Percentiles rank a stretch among this genome's conserved stretches.
These are phyloP conservation scores for Telmatochromis sp. DNA, from an alignment of 2,113 vertebrate genomes.

Conservation along the genomic window DNA sequence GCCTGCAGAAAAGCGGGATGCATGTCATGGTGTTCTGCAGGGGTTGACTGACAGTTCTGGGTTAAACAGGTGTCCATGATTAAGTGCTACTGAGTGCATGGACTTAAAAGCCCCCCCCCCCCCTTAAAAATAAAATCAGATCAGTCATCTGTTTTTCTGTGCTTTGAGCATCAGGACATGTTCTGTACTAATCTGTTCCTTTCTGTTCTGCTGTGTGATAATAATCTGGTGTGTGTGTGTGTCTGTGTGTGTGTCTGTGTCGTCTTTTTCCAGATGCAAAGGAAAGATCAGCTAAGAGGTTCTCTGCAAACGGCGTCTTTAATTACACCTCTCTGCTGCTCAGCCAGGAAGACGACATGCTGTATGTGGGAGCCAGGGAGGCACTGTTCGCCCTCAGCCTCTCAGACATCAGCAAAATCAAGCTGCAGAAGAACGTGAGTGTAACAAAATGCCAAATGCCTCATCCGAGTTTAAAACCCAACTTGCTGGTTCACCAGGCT, in stretches of 20 bases:
- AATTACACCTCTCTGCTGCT: slow-evolving; percentile 89
- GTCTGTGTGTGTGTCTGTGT: not conserved
- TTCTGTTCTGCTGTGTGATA: not conserved
- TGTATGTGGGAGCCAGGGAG: slow-evolving; percentile 87
- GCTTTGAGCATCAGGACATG: not conserved
- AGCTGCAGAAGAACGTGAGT: slow-evolving; percentile 72
- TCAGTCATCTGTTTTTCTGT: not conserved
- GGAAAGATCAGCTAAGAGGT: slow-evolving; percentile 75
- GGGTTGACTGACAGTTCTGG: not conserved
- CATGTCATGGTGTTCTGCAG: not conserved
- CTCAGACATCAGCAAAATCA: slow-evolving; percentile 70
- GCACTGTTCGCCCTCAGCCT: slow-evolving; percentile 81
- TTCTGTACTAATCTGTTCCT: not conserved
- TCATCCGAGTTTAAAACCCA: not conserved
- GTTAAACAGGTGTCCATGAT: not conserved
- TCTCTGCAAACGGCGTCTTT: slow-evolving; percentile 72
- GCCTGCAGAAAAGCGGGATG: too few relatives aligned
- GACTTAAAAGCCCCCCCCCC: not conserved
- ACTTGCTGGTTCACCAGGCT: not conserved
- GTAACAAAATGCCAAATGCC: not conserved
- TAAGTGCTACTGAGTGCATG: not conserved
- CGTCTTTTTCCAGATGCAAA: slow-evolving; percentile 58
- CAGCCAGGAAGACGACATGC: slow-evolving; percentile 76
- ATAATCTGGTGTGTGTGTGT: not conserved
- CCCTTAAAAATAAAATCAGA: not conserved